A percentile compares a stretch with the other conserved stretches of the same genome.
These are phyloP conservation scores for Noctua janthe DNA, from an alignment of 2,888 invertebrate species.

Conservation along the genomic window DNA sequence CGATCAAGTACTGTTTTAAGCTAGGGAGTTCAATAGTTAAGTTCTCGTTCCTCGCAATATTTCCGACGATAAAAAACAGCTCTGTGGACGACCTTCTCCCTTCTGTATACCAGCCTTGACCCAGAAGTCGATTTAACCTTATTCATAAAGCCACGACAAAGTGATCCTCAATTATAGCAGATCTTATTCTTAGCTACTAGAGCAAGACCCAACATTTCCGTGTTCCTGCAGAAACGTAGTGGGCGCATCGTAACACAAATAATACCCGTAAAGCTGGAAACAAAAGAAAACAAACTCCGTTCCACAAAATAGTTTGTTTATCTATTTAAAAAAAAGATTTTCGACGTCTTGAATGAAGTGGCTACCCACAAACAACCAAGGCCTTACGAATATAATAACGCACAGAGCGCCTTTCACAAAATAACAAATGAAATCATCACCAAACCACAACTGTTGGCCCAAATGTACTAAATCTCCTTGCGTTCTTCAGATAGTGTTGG, in stretches of 20 bases:
- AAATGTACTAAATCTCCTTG: conserved; percentile 59
- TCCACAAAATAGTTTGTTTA: conserved; percentile 60
- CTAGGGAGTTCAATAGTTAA: conserved; percentile 1
- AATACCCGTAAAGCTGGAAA: conserved; percentile 52
- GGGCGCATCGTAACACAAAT: conserved; percentile 31
- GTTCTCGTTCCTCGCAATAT: conserved; percentile 4
- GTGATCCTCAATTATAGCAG: conserved; percentile 38
- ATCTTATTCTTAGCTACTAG: conserved; percentile 37
- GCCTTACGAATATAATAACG: conserved; percentile 65
- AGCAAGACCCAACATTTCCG: conserved; percentile 45
- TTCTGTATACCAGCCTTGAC: conserved; percentile 33
- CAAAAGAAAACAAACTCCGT: conserved; percentile 50
- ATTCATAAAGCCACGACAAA: conserved; percentile 25
- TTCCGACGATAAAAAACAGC: conserved; percentile 5
- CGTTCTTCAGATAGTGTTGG: conserved; percentile 57
- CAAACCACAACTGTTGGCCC: conserved; percentile 67
- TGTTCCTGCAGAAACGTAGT: conserved; percentile 12
- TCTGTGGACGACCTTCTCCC: conserved; percentile 8
- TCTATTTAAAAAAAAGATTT: conserved; percentile 64
- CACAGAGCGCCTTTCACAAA: conserved; percentile 71
- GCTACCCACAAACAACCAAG: conserved; percentile 66
- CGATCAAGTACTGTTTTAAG: conserved; percentile 20
- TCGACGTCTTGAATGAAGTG: conserved; percentile 55
- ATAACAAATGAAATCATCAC: conserved; percentile 72
- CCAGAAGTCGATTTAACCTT: conserved; percentile 37